Evolutionary conservation across 2,113 vertebrate genomes (phyloP).

Genomic region (Telmatochromis brichardi): DNA sequence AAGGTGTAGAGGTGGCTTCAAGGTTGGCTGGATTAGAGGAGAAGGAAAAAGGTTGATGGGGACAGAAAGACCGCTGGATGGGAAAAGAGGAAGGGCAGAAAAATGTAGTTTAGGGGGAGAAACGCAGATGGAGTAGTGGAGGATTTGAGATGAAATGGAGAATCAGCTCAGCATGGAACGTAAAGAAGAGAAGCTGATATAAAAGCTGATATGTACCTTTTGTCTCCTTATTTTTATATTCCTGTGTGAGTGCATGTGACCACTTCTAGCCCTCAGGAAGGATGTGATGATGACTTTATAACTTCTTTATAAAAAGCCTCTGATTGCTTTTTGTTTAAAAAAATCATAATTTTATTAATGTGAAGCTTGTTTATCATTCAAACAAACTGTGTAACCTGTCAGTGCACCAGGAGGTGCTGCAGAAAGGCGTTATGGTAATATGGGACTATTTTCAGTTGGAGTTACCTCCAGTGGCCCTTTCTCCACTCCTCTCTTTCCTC

Average conservation of each 20-base stretch:
- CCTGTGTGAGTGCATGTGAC: background rate
- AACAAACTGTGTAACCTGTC: background rate
- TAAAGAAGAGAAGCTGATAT: background rate
- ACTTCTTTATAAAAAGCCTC: background rate
- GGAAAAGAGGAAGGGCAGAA: background rate
- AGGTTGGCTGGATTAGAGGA: slow-evolving; percentile 38
- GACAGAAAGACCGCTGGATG: background rate
- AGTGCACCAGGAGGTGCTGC: background rate
- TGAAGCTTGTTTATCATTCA: background rate
- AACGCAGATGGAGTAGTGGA: background rate
- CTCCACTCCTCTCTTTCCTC: background rate
- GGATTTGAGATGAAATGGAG: background rate
- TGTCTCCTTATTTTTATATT: background rate
- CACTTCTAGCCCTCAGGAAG: background rate
- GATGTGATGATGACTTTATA: background rate
- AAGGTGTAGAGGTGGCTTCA: slow-evolving; percentile 27
- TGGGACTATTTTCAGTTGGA: background rate
- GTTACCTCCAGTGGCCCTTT: background rate
- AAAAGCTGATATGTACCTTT: background rate
- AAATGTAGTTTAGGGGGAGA: background rate
- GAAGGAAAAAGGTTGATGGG: slow-evolving; percentile 19
- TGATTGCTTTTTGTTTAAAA: background rate
- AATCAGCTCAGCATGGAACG: background rate
- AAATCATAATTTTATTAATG: background rate
- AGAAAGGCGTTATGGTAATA: background rate